These are phyloP conservation scores for Drosophila nigrodunni DNA, from an alignment of 1,140 invertebrate species.

Conservation along the genomic window DNA sequence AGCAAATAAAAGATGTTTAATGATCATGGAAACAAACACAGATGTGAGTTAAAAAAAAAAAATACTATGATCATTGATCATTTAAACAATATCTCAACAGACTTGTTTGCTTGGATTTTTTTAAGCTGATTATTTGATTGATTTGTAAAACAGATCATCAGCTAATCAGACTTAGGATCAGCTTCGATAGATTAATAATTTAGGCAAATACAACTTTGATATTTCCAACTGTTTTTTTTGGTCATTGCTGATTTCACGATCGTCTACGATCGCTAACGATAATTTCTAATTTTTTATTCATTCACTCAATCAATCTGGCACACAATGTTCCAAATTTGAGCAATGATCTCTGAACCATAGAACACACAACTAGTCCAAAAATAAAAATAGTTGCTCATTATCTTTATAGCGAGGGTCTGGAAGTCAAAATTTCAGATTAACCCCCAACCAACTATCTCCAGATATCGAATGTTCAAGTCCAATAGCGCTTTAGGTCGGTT, in stretches of 20 bases:
- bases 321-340: neutral
- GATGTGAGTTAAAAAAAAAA: neutral
- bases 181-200: neutral
- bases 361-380: neutral
- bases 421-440: conserved; percentile 18
- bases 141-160: neutral
- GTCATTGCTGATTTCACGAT: neutral
- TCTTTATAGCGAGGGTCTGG: conserved; percentile 16
- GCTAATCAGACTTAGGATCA: neutral
- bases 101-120: neutral
- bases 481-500: conserved; percentile 1
- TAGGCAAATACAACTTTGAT: neutral
- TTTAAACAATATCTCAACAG: neutral
- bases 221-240: neutral
- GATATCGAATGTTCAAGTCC: conserved; percentile 19
- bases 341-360: neutral
- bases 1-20: neutral
- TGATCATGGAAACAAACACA: neutral
- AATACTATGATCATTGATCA: neutral
- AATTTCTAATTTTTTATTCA: neutral
- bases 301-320: neutral
- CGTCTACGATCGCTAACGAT: neutral
- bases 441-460: conserved; percentile 7
- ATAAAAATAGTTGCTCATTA: conserved; percentile 1
- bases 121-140: conserved; percentile 2